Evolutionary conservation across 2,888 invertebrate species (phyloP), one percentile per base, ranked within the genome.

Genomic region (Chaetogeoica ovagalla): DNA sequence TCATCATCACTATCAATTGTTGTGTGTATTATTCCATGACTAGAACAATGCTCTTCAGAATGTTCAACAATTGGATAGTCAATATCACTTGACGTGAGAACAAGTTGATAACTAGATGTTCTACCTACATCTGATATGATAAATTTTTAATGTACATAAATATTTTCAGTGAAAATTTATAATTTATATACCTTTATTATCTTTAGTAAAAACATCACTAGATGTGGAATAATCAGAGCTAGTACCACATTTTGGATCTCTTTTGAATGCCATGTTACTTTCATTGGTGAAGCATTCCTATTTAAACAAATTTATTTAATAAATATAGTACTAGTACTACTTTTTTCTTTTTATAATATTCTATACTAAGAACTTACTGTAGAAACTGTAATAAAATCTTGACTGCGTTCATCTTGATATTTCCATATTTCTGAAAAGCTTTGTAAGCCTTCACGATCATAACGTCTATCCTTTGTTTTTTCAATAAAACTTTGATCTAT

Each of bases 51-150:
- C 86, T 94, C 94, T 84, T 93, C 94, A 0, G 92, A 91, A 85
- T 93, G 93, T 87, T 94, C 94, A 0, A 93, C 94, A 84, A 94
- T 94, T 6, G 94, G 94, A 86, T 94, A 94, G 1, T 93, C 90
- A 81, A 92, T 92, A 86, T 93, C 93, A 2, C 92, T 82, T 55
- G 81, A 79, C 15, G 79, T 71, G 55, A 79, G 63, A 39, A 79
- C 79, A 39, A 70, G 70, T 63, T 79, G 79, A 13, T 79, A 79
- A 71, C 70, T 79, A 19, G 63, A 65, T 63, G 79, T 79, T 79
- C 70, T 63, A 63, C 79, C 79, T 55, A 79, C 69, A 39, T 79
- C 79, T 79, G 17, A 52, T 48, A 30, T 43, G 17, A 71, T 39
- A 43, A 71, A 13, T 37, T 7, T 37, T 1, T 37, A 17, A 69